A percentile compares a stretch with the other conserved stretches of the same genome.
phyloP scores from a whole-genome alignment of 1,140 invertebrate species.

The Macrocentrus cingulum region DNA sequence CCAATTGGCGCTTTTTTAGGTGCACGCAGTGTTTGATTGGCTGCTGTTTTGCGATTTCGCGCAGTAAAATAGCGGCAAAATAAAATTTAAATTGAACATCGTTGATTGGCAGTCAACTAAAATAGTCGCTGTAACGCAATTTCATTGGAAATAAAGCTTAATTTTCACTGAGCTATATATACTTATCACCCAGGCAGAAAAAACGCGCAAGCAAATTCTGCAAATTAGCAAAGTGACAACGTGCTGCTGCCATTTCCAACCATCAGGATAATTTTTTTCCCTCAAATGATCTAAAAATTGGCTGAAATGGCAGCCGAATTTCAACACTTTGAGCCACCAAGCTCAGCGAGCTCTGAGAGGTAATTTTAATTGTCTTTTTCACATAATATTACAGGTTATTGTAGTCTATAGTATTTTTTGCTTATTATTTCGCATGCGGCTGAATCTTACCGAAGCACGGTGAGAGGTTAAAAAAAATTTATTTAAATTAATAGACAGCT shows the following conservation, averaged over 20 bases:
- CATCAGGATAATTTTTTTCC: not conserved
- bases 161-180: too few relatives aligned
- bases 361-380: slow-evolving; percentile 44
- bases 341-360: slow-evolving; percentile 83
- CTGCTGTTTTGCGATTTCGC: not conserved
- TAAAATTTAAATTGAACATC: not conserved
- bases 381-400: not conserved
- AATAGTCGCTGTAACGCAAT: too few relatives aligned
- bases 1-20: not conserved
- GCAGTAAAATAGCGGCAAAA: not conserved
- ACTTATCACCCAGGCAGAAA: too few relatives aligned
- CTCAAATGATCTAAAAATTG: not conserved
- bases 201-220: too few relatives aligned
- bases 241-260: slow-evolving; percentile 4
- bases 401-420: not conserved
- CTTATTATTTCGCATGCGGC: slow-evolving; percentile 7
- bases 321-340: slow-evolving; percentile 73
- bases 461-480: not conserved
- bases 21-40: not conserved
- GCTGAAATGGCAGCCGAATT: slow-evolving; percentile 67
- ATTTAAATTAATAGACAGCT: slow-evolving; percentile 1
- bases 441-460: not conserved
- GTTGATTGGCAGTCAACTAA: not conserved
- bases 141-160: too few relatives aligned
- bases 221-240: not conserved